A percentile compares a stretch with the other conserved stretches of the same genome.
These are phyloP conservation scores for Lepidurus packardi DNA, from an alignment of 1,140 invertebrate genomes.

Conservation along the genomic window DNA sequence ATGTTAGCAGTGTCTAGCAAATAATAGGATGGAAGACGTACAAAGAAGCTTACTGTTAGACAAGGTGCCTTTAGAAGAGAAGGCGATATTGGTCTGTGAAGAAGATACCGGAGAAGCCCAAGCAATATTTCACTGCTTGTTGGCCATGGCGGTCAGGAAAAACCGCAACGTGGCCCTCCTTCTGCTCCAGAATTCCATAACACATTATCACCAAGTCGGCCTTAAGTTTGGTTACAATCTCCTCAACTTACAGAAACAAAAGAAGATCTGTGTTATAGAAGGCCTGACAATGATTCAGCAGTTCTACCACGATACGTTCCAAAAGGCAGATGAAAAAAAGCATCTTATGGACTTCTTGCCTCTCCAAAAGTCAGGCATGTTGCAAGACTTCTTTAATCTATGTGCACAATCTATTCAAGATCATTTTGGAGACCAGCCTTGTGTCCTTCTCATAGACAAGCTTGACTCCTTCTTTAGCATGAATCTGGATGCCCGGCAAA, in stretches of 20 bases:
- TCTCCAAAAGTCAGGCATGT: neutral
- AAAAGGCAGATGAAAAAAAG: neutral
- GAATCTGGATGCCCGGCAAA: neutral
- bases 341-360: slow-evolving; percentile 16
- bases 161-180: slow-evolving; percentile 29
- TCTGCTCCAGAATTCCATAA: neutral
- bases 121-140: slow-evolving; percentile 26
- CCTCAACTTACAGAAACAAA: slow-evolving; percentile 16
- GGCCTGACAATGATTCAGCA: neutral
- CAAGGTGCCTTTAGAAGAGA: slow-evolving; percentile 27
- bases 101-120: slow-evolving; percentile 21
- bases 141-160: slow-evolving; percentile 24
- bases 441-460: slow-evolving; percentile 26
- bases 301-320: neutral
- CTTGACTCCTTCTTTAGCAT: slow-evolving; percentile 28
- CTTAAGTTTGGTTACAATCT: slow-evolving; percentile 30
- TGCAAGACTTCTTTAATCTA: neutral
- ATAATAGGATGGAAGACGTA: neutral
- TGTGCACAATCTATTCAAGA: neutral
- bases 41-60: slow-evolving; percentile 29
- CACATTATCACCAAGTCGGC: slow-evolving; percentile 29
- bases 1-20: neutral
- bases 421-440: slow-evolving; percentile 2
- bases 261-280: slow-evolving; percentile 9
- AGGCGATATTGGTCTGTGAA: slow-evolving; percentile 26